Evolutionary conservation across 2,797 vertebrate species (phyloP).

Genomic region (Enteromius treurensis): DNA sequence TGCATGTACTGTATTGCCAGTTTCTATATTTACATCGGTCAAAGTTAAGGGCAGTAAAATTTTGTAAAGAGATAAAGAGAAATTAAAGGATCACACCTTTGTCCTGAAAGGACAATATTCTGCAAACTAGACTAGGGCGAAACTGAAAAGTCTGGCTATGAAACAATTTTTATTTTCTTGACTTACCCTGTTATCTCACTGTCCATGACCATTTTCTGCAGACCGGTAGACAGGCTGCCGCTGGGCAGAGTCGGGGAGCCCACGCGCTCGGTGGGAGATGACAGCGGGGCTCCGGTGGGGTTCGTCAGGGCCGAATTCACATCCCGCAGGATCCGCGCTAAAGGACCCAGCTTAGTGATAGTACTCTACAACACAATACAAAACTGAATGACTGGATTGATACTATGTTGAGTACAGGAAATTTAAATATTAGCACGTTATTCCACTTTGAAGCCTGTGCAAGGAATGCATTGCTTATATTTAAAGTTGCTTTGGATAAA

Average conservation of each 20-base stretch:
- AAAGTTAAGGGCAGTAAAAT: background rate
- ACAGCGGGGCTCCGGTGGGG: constrained; percentile 84
- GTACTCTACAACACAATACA: constrained; percentile 85
- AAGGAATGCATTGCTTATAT: no score
- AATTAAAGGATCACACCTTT: no score
- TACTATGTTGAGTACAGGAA: background rate
- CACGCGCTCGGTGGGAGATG: constrained; percentile 66
- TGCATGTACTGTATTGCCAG: background rate
- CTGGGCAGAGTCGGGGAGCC: constrained; percentile 63
- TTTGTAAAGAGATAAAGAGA: background rate
- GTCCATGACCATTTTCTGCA: constrained; percentile 90
- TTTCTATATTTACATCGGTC: background rate
- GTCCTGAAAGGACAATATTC: background rate
- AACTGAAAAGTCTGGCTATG: background rate
- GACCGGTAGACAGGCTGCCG: constrained; percentile 90
- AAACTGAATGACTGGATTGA: constrained; percentile 50
- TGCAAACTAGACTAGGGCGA: background rate
- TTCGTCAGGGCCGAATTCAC: constrained; percentile 87
- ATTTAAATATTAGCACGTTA: background rate
- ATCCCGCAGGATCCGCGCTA: constrained; percentile 91
- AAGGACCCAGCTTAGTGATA: constrained; percentile 88
- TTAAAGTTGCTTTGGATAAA: background rate
- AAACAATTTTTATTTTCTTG: no score
- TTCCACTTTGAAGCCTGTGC: background rate
- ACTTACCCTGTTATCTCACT: constrained; percentile 71